phyloP scores from a whole-genome alignment of 2,888 invertebrate genomes.

The Caenorhabditis becei region DNA sequence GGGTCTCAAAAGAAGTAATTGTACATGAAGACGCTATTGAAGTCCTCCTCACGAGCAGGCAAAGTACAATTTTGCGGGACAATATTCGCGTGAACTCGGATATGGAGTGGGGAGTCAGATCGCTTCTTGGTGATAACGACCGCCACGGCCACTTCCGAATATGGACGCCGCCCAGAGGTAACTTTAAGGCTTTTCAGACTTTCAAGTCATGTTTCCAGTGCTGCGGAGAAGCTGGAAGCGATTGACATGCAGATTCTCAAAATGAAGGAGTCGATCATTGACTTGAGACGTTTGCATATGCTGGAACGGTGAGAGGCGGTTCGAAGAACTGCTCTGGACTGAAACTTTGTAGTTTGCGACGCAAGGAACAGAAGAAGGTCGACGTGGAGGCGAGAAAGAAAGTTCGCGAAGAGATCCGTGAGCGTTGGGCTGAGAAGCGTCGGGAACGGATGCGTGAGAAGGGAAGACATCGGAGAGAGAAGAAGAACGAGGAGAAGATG shows the following conservation, averaged over 20 bases:
- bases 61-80: too few relatives aligned
- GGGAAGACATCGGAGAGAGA: neutral
- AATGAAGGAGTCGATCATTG: neutral
- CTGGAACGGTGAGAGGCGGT: neutral
- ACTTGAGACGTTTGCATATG: neutral
- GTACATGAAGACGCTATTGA: too few relatives aligned
- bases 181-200: too few relatives aligned
- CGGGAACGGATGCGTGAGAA: neutral
- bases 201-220: too few relatives aligned
- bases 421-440: neutral
- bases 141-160: too few relatives aligned
- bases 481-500: neutral
- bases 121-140: too few relatives aligned
- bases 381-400: neutral
- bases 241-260: neutral
- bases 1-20: too few relatives aligned
- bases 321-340: neutral
- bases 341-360: neutral
- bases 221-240: neutral
- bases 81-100: neutral
- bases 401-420: neutral
- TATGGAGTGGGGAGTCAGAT: neutral
- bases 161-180: too few relatives aligned
- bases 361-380: neutral
- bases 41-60: too few relatives aligned